Evolutionary conservation across 2,888 invertebrate species (phyloP).

Genomic region (Leucophora obtusa): DNA sequence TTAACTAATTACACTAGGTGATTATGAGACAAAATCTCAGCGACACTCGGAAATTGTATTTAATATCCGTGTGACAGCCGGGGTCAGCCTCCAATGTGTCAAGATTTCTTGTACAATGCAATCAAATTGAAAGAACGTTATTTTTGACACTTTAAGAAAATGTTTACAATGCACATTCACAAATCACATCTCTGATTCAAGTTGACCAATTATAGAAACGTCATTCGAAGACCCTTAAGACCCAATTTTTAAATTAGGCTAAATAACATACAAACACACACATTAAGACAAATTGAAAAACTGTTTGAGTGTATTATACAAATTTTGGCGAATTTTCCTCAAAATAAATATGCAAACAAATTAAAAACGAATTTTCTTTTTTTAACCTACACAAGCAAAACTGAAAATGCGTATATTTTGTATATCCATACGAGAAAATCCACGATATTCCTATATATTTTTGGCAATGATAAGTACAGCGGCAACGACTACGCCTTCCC

Average conservation of each 20-base stretch:
- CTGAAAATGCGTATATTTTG: slow-evolving; percentile 57
- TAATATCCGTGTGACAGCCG: too few species aligned
- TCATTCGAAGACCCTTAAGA: slow-evolving; percentile 53
- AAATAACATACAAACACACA: slow-evolving; percentile 35
- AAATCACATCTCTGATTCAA: too few species aligned
- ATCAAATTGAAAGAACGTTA: too few species aligned
- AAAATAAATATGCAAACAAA: slow-evolving; percentile 38
- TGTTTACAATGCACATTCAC: too few species aligned
- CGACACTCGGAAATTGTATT: too few species aligned
- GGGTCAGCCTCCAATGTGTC: too few species aligned
- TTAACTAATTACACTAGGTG: too few species aligned
- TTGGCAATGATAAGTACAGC: slow-evolving; percentile 75
- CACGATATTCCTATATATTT: slow-evolving; percentile 68
- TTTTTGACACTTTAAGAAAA: too few species aligned
- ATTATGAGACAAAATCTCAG: too few species aligned
- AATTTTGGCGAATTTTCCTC: slow-evolving; percentile 59
- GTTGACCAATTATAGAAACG: too few species aligned
- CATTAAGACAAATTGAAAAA: background rate
- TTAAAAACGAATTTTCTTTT: slow-evolving; percentile 28
- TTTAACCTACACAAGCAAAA: slow-evolving; percentile 55
- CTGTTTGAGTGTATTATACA: slow-evolving; percentile 3
- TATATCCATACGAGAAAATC: slow-evolving; percentile 13
- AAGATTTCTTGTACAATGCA: too few species aligned
- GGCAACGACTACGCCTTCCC: slow-evolving; percentile 60
- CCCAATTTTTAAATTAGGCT: slow-evolving; percentile 57